phyloP scores from a whole-genome alignment of 2,113 vertebrate genomes.

The Epinephelus lanceolatus region DNA sequence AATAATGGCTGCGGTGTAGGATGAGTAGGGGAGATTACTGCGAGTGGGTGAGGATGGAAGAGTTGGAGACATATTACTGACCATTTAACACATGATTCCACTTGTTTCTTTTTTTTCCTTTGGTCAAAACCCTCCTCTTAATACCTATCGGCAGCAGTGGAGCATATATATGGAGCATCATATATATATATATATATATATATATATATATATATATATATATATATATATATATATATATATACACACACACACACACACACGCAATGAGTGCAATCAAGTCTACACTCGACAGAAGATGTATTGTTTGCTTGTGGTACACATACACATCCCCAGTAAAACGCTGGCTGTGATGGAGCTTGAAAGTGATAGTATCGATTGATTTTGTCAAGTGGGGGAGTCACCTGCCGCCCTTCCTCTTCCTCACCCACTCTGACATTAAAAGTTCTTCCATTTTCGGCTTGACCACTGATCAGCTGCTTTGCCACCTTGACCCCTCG shows the following conservation, averaged over 20 bases:
- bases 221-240: constrained; percentile 29
- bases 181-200: not conserved
- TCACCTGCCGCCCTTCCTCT: constrained; percentile 16
- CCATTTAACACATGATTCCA: constrained; percentile 23
- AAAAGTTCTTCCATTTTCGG: constrained; percentile 54
- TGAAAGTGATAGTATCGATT: constrained; percentile 62
- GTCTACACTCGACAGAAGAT: constrained; percentile 38
- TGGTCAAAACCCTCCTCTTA: constrained; percentile 15
- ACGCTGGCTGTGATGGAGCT: constrained; percentile 46
- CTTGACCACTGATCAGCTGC: constrained; percentile 38
- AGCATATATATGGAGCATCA: not conserved
- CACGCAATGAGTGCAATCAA: constrained; percentile 15
- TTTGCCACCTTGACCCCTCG: constrained; percentile 24
- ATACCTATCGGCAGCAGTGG: constrained; percentile 5
- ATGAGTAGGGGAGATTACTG: constrained; percentile 22
- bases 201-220: constrained; percentile 16
- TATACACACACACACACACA: not conserved
- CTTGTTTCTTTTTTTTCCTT: not conserved
- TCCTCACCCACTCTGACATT: constrained; percentile 48
- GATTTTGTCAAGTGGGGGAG: constrained; percentile 59
- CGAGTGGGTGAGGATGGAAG: constrained; percentile 16
- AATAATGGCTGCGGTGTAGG: constrained; percentile 45
- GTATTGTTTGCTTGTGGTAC: constrained; percentile 56
- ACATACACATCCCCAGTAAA: constrained; percentile 46
- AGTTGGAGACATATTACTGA: constrained; percentile 30